phyloP scores from a whole-genome alignment of 2,113 vertebrate genomes.

The Misgurnus mizolepis region DNA sequence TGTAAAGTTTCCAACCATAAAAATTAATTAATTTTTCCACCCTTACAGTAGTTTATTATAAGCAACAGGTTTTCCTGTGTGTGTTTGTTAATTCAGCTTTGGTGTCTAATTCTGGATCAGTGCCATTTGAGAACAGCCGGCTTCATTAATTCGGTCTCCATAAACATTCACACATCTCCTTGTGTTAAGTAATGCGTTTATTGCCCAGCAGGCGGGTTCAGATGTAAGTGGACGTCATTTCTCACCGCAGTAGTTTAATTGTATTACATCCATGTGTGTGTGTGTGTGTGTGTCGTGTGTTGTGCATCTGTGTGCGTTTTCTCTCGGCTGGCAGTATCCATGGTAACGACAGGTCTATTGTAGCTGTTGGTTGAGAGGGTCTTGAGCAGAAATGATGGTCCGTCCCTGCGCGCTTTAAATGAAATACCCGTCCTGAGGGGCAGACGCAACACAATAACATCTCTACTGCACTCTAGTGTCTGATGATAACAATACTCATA shows the following conservation, averaged over 20 bases:
- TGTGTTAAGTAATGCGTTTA: conserved; percentile 23
- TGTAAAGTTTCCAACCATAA: too few relatives aligned
- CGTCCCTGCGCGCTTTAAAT: conserved; percentile 22
- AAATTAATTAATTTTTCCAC: too few relatives aligned
- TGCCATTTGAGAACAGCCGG: not conserved
- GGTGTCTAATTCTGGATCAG: conserved; percentile 2
- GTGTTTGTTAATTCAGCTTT: conserved; percentile 9
- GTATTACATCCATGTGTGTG: conserved; percentile 16
- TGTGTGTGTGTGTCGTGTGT: conserved; percentile 38
- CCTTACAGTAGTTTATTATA: too few relatives aligned
- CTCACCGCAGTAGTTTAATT: conserved; percentile 21
- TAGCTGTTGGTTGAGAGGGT: conserved; percentile 64
- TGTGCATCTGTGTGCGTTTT: conserved; percentile 68
- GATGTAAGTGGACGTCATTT: not conserved
- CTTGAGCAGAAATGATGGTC: conserved; percentile 71
- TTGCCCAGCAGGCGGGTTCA: conserved; percentile 7
- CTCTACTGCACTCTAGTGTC: conserved; percentile 70
- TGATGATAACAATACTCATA: not conserved
- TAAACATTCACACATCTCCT: conserved; percentile 6
- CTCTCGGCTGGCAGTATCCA: conserved; percentile 71
- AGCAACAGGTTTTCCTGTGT: not conserved
- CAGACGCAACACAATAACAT: not conserved
- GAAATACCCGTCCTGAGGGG: not conserved
- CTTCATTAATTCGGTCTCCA: conserved; percentile 7
- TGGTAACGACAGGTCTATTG: conserved; percentile 75